Percentiles rank a stretch among this genome's conserved stretches.
phyloP scores from a whole-genome alignment of 2,888 invertebrate species.

The Ypsolopha scabrella region DNA sequence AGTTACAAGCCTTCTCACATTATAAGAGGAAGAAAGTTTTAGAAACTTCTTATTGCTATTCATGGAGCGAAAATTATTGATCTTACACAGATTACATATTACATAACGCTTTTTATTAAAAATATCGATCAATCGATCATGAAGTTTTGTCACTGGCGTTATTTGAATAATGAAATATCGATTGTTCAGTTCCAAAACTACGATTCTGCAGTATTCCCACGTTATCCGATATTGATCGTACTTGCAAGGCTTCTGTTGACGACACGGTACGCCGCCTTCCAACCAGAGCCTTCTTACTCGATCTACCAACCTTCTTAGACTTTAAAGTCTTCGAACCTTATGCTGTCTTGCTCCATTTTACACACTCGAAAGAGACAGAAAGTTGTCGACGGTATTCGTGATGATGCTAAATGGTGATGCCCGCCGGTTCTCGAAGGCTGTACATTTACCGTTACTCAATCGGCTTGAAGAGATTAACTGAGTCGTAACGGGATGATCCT shows the following conservation, averaged over 20 bases:
- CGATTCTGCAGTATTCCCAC: constrained; percentile 21
- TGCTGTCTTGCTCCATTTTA: background rate
- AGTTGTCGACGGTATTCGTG: background rate
- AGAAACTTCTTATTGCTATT: background rate
- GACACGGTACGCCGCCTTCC: constrained; percentile 33
- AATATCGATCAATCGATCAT: background rate
- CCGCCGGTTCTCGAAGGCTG: constrained; percentile 20
- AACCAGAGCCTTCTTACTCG: background rate
- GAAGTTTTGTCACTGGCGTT: background rate
- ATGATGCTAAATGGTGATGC: background rate
- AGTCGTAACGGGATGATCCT: constrained; percentile 42
- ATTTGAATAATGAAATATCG: background rate
- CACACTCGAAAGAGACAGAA: background rate
- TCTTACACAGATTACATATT: too few relatives aligned
- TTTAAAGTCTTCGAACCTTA: background rate
- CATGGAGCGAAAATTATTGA: background rate
- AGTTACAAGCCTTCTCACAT: too few relatives aligned
- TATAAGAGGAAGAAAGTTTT: background rate
- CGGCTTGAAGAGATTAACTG: constrained; percentile 38
- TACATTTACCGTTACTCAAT: constrained; percentile 37
- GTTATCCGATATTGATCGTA: constrained; percentile 53
- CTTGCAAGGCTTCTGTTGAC: constrained; percentile 50
- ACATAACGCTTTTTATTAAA: too few relatives aligned
- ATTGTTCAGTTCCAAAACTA: constrained; percentile 1
- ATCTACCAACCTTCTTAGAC: constrained; percentile 4